Conservation (phyloP, 37 sponge, comb jelly and placozoan genomes). For the Diacarnus erythraeanus region DNA sequence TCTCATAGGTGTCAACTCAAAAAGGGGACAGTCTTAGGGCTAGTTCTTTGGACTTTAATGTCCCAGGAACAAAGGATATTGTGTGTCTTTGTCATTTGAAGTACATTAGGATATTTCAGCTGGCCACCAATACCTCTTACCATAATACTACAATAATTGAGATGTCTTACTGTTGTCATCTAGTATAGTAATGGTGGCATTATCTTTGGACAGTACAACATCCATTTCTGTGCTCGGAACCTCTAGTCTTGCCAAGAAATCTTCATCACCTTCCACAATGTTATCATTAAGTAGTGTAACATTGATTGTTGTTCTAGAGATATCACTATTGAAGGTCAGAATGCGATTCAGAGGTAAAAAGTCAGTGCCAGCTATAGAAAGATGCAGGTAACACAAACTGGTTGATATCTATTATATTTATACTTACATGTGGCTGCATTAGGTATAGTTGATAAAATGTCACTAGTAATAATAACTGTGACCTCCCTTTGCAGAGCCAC, state of each 20-base stretch:
- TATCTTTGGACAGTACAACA: neutral
- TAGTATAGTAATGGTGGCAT: slow-evolving; percentile 16
- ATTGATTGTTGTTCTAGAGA: neutral
- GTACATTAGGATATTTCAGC: too few species aligned
- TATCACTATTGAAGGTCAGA: neutral
- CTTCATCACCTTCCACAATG: neutral
- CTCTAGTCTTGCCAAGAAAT: neutral
- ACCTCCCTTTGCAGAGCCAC: neutral
- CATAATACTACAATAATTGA: too few species aligned
- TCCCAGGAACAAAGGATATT: too few species aligned
- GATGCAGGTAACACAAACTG: too few species aligned
- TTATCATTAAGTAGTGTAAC: neutral
- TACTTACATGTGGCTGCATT: neutral
- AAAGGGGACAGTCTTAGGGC: too few species aligned
- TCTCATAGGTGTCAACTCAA: too few species aligned
- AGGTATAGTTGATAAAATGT: neutral
- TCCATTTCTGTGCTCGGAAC: neutral
- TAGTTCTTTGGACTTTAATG: too few species aligned
- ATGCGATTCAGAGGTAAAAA: neutral
- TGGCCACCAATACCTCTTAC: too few species aligned
- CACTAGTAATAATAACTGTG: slow-evolving; percentile 3
- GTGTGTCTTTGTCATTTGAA: too few species aligned
- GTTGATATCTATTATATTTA: too few species aligned
- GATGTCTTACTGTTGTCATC: slow-evolving; percentile 34
- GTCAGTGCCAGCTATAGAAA: slow-evolving; percentile 5